Conservation (phyloP, 2,797 vertebrate genomes). For the Crypturellus tataupa region DNA sequence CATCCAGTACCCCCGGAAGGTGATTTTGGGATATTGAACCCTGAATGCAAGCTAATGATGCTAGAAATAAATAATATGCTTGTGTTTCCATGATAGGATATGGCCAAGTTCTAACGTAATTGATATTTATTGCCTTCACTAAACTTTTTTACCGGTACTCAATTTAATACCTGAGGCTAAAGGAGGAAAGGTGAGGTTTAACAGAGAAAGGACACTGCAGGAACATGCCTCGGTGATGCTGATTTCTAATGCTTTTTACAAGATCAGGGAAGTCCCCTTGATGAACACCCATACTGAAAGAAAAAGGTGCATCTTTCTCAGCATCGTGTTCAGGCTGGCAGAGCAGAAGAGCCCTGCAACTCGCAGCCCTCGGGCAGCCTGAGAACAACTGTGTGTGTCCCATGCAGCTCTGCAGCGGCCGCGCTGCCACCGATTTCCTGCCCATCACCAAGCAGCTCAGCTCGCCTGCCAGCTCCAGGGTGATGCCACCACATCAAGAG, state of each 20-base stretch:
- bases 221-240: background rate
- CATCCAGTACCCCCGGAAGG: background rate
- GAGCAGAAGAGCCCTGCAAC: background rate
- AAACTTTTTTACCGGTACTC: background rate
- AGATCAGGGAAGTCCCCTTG: background rate
- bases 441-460: background rate
- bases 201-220: background rate
- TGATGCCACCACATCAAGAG: background rate
- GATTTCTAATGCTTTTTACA: background rate
- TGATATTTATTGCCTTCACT: background rate
- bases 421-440: background rate
- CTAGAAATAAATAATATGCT: slow-evolving; percentile 1
- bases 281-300: rapidly evolving
- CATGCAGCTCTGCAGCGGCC: rapidly evolving
- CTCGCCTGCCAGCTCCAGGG: background rate
- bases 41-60: background rate
- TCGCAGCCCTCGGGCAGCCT: background rate
- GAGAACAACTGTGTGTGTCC: background rate
- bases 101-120: background rate
- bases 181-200: background rate
- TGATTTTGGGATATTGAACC: background rate
- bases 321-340: background rate
- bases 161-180: background rate
- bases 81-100: background rate
- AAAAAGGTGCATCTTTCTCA: background rate